phyloP scores from a whole-genome alignment of 2,113 vertebrate genomes.

The Chamaetylas fuelleborni region DNA sequence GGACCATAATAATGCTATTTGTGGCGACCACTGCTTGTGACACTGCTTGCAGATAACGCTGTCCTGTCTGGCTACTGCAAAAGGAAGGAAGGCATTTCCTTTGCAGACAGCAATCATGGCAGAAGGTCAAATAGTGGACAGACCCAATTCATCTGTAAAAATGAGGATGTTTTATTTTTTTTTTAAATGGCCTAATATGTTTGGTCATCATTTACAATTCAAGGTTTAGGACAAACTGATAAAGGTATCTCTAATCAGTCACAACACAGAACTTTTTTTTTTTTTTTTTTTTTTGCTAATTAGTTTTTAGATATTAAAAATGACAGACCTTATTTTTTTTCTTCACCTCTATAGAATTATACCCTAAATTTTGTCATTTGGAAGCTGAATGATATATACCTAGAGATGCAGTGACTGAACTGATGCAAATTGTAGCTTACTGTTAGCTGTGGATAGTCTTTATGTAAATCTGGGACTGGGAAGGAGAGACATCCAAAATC shows the following conservation, averaged over 20 bases:
- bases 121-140: slow-evolving; percentile 72
- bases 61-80: slow-evolving; percentile 66
- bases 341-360: not conserved
- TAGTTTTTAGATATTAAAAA: not conserved
- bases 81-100: slow-evolving; percentile 73
- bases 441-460: not conserved
- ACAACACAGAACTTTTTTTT: not conserved
- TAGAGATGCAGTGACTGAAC: not conserved
- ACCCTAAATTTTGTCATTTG: not conserved
- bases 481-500: not conserved
- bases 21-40: slow-evolving; percentile 66
- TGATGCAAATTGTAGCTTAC: not conserved
- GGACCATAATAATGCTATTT: slow-evolving; percentile 77
- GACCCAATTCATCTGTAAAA: slow-evolving; percentile 60
- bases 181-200: not conserved
- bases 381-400: not conserved
- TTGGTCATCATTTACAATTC: not conserved
- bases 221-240: not conserved
- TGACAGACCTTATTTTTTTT: not conserved
- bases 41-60: slow-evolving; percentile 58
- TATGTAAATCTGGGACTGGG: not conserved
- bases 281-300: not conserved
- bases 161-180: not conserved
- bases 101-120: slow-evolving; percentile 69
- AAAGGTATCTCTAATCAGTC: not conserved